Percentiles rank a stretch among this genome's conserved stretches.
These are phyloP conservation scores for Cephus cinctus DNA, from an alignment of 1,140 invertebrate genomes.

Conservation along the genomic window DNA sequence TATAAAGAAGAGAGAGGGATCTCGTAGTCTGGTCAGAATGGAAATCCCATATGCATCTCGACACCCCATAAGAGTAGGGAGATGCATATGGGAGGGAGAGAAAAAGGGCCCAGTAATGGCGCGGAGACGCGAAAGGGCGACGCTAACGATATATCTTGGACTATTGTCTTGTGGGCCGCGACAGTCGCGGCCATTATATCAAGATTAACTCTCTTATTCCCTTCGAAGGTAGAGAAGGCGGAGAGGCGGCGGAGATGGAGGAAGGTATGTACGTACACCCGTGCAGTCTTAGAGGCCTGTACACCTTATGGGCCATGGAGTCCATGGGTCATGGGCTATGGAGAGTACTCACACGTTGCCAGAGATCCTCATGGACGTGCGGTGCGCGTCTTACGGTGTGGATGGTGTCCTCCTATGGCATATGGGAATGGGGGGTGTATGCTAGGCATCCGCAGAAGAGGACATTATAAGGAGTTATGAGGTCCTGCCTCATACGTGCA, in stretches of 20 bases:
- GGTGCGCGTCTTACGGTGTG: conserved; percentile 2
- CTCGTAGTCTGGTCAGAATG: too few relatives aligned
- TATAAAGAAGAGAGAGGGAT: too few relatives aligned
- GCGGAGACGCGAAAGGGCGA: conserved; percentile 26
- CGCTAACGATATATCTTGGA: conserved; percentile 55
- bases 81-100: background rate
- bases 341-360: conserved; percentile 30
- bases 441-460: conserved; percentile 55
- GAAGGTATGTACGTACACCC: conserved; percentile 21
- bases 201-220: conserved; percentile 55
- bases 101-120: background rate
- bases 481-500: conserved; percentile 54
- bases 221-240: conserved; percentile 33
- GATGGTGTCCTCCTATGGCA: conserved; percentile 23
- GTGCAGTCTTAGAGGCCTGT: conserved; percentile 21
- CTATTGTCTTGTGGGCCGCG: conserved; percentile 54
- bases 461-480: conserved; percentile 58
- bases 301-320: background rate
- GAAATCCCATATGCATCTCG: conserved; percentile 31
- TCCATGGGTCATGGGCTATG: conserved; percentile 9
- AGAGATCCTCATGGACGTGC: too few relatives aligned
- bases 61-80: conserved; percentile 34
- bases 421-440: conserved; percentile 49
- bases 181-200: conserved; percentile 56
- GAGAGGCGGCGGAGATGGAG: conserved; percentile 1